phyloP scores from a whole-genome alignment of 2,888 invertebrate genomes.

The Machimus rusticus region DNA sequence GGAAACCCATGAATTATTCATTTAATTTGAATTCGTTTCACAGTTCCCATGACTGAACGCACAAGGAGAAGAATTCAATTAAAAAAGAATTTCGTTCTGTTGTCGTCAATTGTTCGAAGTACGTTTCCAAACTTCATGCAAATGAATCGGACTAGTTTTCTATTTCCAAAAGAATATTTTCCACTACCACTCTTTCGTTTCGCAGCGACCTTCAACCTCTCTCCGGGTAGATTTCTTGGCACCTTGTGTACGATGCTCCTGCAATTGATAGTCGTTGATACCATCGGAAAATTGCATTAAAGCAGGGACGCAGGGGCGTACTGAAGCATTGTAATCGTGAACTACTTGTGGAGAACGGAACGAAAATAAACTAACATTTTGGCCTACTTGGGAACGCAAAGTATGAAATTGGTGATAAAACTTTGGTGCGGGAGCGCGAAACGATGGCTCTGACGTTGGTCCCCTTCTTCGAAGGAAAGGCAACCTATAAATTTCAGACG shows the following conservation, averaged over 20 bases:
- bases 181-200: neutral
- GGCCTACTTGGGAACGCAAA: neutral
- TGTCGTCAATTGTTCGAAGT: neutral
- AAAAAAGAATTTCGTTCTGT: neutral
- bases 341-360: neutral
- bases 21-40: neutral
- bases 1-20: neutral
- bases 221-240: neutral
- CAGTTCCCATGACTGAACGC: neutral
- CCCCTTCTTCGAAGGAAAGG: neutral
- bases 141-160: neutral
- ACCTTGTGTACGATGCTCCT: neutral
- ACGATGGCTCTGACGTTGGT: neutral
- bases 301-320: neutral
- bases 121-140: neutral
- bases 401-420: neutral
- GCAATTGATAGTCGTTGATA: neutral
- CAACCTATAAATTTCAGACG: neutral
- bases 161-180: neutral
- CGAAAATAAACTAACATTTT: neutral
- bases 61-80: neutral
- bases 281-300: neutral
- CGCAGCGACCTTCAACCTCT: neutral
- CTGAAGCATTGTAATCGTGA: neutral
- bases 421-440: neutral